Percentiles rank a stretch among this genome's conserved stretches.
These are phyloP conservation scores for Anoplophora glabripennis DNA, from an alignment of 1,140 invertebrate species.

Conservation along the genomic window DNA sequence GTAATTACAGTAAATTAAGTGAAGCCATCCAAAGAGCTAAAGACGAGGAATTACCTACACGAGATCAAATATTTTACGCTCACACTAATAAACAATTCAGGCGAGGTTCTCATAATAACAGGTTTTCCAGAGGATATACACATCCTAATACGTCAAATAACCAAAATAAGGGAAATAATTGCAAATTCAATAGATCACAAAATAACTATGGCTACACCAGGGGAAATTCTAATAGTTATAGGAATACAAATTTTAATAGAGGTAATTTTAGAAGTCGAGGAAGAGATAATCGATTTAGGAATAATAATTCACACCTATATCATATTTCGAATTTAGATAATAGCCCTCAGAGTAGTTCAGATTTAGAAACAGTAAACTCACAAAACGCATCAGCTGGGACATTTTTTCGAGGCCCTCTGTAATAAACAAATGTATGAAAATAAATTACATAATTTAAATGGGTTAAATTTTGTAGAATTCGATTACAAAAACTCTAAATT, in stretches of 20 bases:
- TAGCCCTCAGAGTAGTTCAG: not conserved
- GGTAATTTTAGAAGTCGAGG: too few species aligned
- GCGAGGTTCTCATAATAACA: not conserved
- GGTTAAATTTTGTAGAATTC: constrained; percentile 19
- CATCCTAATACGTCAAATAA: not conserved
- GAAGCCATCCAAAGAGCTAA: constrained; percentile 19
- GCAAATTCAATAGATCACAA: too few species aligned
- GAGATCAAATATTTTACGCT: too few species aligned
- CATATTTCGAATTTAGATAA: not conserved
- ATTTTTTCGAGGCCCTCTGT: too few species aligned
- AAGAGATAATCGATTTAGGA: too few species aligned
- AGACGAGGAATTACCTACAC: constrained; percentile 26
- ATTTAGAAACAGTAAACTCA: not conserved
- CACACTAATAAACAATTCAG: too few species aligned
- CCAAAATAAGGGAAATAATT: too few species aligned
- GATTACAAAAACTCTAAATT: constrained; percentile 3
- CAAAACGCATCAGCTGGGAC: constrained; percentile 1
- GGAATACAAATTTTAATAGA: too few species aligned
- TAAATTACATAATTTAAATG: too few species aligned
- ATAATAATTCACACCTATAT: not conserved
- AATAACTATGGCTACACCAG: too few species aligned
- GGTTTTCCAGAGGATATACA: not conserved
- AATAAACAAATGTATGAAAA: too few species aligned
- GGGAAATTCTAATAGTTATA: too few species aligned
- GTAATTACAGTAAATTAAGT: constrained; percentile 19